Evolutionary conservation across 2,888 invertebrate species (phyloP).

Genomic region (Tenthredo distinguenda): DNA sequence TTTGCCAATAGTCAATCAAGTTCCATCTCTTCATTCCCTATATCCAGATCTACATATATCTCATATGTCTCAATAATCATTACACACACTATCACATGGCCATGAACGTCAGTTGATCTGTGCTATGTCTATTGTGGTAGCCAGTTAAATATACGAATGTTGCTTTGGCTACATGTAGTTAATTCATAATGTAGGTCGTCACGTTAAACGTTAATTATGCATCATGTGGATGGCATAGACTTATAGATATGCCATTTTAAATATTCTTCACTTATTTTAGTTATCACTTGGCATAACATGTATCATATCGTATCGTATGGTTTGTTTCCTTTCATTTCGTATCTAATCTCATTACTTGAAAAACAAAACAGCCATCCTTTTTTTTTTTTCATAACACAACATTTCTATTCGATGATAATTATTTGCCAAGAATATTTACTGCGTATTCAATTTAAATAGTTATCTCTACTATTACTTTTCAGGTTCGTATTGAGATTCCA

Average conservation of each 20-base stretch:
- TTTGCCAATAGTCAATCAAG: background rate
- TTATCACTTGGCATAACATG: background rate
- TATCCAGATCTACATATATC: background rate
- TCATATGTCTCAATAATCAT: background rate
- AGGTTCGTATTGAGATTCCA: constrained; percentile 16
- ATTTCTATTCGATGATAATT: background rate
- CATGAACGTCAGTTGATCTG: background rate
- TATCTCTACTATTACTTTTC: background rate
- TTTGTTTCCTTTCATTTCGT: background rate
- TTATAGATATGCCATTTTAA: background rate
- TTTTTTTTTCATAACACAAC: background rate
- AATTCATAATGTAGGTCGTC: constrained; percentile 44
- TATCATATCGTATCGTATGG: background rate
- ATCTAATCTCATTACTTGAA: background rate
- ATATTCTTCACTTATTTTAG: background rate
- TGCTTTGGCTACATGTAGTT: constrained; percentile 40
- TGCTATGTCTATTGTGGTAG: background rate
- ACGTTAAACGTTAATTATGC: constrained; percentile 21
- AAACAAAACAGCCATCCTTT: background rate
- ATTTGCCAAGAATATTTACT: background rate
- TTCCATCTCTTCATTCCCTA: background rate
- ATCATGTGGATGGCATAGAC: background rate
- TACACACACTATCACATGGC: background rate
- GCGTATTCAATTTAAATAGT: background rate
- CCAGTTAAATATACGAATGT: constrained; percentile 3